Evolutionary conservation across 2,113 vertebrate genomes (phyloP).

Genomic region (Oryctolagus cuniculus): mOryCun1.1 NC_091432.1:79485501-79486000

Average conservation of each 20-base stretch:
- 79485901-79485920: background rate
- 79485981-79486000: background rate
- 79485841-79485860: background rate
- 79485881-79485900: background rate
- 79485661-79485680: too few relatives aligned
- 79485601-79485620: too few relatives aligned
- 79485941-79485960: background rate
- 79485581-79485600: too few relatives aligned
- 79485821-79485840: background rate
- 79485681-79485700: too few relatives aligned
- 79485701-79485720: too few relatives aligned
- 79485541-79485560: too few relatives aligned
- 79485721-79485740: background rate
- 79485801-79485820: slow-evolving; percentile 25
- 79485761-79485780: background rate
- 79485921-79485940: background rate
- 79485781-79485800: background rate
- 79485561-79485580: too few relatives aligned
- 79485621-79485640: too few relatives aligned
- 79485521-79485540: too few relatives aligned
- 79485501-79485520: too few relatives aligned
- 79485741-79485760: background rate
- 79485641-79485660: too few relatives aligned
- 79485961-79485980: background rate
- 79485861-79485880: background rate